Percentiles rank a stretch among this genome's conserved stretches.
These are phyloP conservation scores for Halocaridina rubra DNA, from an alignment of 2,888 invertebrate species.

Conservation along the genomic window DNA sequence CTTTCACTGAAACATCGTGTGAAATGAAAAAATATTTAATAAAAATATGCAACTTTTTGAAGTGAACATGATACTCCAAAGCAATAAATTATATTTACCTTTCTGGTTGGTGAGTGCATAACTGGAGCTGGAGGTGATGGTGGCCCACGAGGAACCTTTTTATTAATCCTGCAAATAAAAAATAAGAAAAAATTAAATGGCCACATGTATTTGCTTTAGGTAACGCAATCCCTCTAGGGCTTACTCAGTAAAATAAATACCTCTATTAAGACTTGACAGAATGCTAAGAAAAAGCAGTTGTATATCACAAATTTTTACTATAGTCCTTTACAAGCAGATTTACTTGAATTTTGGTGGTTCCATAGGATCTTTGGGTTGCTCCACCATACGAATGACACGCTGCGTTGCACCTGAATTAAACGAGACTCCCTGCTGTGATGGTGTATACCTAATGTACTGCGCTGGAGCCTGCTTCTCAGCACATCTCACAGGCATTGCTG, in stretches of 20 bases:
- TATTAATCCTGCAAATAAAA: slow-evolving; percentile 83
- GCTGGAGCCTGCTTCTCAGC: slow-evolving; percentile 94
- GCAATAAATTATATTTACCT: too few relatives aligned
- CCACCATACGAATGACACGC: slow-evolving; percentile 94
- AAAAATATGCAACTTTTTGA: too few relatives aligned
- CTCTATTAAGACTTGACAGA: too few relatives aligned
- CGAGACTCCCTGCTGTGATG: slow-evolving; percentile 93
- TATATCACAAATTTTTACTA: too few relatives aligned
- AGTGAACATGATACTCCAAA: too few relatives aligned
- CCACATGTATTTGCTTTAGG: too few relatives aligned
- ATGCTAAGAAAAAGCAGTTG: too few relatives aligned
- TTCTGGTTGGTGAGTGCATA: slow-evolving; percentile 95
- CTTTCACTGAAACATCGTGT: too few relatives aligned
- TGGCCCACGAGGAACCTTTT: slow-evolving; percentile 97
- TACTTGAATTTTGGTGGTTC: slow-evolving; percentile 94
- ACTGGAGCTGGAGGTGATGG: slow-evolving; percentile 99
- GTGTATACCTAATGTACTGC: slow-evolving; percentile 97
- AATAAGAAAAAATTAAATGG: too few relatives aligned
- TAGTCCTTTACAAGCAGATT: slow-evolving; percentile 54
- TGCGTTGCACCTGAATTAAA: slow-evolving; percentile 98
- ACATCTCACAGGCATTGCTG: slow-evolving; percentile 77
- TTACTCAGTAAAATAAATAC: too few relatives aligned
- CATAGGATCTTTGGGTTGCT: slow-evolving; percentile 95
- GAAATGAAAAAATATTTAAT: too few relatives aligned
- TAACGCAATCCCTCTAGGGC: too few relatives aligned